Percentiles rank a stretch among this genome's conserved stretches.
phyloP scores from a whole-genome alignment of 2,797 vertebrate species.

The Neoniphon sammara region DNA sequence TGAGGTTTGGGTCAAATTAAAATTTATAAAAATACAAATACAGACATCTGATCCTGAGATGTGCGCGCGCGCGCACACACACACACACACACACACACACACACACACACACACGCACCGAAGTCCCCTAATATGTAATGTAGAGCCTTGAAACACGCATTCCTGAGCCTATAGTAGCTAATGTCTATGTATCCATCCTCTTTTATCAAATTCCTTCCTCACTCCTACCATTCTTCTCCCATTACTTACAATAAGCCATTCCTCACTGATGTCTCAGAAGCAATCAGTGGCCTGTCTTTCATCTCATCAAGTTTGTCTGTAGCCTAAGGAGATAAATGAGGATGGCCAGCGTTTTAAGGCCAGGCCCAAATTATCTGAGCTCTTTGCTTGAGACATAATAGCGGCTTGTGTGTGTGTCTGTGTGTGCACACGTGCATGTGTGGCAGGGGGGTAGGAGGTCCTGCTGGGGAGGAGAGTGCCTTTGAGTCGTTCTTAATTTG shows the following conservation, averaged over 20 bases:
- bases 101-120: slow-evolving; percentile 17
- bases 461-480: not conserved
- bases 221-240: slow-evolving; percentile 24
- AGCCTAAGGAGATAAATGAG: slow-evolving; percentile 10
- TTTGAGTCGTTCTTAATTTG: slow-evolving; percentile 53
- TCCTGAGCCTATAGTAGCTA: slow-evolving; percentile 36
- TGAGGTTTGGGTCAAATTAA: no score
- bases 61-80: no score
- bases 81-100: no score
- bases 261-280: slow-evolving; percentile 34
- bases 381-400: slow-evolving; percentile 25
- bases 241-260: slow-evolving; percentile 41
- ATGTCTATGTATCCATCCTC: slow-evolving; percentile 44
- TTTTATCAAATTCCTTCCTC: slow-evolving; percentile 38
- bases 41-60: no score
- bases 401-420: not conserved
- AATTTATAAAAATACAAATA: no score
- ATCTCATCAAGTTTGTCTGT: slow-evolving; percentile 15
- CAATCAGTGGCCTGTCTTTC: slow-evolving; percentile 25
- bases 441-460: slow-evolving; percentile 19
- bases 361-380: slow-evolving; percentile 30
- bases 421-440: not conserved
- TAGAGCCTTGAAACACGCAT: slow-evolving; percentile 35
- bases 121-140: not conserved
- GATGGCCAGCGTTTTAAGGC: not conserved